phyloP scores from a whole-genome alignment of 2,113 vertebrate genomes.

The Dromas ardeola region DNA sequence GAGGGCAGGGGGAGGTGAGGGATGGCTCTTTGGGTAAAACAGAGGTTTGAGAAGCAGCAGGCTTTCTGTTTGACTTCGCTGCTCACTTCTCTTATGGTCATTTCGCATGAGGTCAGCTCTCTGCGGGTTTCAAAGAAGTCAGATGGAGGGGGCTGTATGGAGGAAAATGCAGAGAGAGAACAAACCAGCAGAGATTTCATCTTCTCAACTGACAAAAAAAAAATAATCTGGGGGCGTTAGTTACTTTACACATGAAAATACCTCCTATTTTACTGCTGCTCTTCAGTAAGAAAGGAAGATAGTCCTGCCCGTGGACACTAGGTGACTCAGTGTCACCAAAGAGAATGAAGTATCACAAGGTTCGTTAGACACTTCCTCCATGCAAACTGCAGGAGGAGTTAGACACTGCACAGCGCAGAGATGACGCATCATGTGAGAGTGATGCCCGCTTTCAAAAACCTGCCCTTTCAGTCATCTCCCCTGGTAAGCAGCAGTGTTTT shows the following conservation, averaged over 20 bases:
- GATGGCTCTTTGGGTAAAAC: background rate
- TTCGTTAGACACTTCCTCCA: background rate
- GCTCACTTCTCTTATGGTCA: background rate
- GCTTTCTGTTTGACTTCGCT: background rate
- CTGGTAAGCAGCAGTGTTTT: background rate
- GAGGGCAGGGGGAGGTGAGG: background rate
- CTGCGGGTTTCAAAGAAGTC: background rate
- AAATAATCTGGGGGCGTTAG: background rate
- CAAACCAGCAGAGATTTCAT: background rate
- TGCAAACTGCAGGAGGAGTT: background rate
- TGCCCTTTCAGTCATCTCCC: fast-evolving
- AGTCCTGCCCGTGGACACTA: fast-evolving
- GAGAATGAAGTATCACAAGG: background rate
- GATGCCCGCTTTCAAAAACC: background rate
- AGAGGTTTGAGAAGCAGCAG: background rate
- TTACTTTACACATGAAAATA: background rate
- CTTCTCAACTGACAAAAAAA: background rate
- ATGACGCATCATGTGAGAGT: background rate
- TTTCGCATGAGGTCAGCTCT: background rate
- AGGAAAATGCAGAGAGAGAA: background rate
- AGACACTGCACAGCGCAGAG: fast-evolving
- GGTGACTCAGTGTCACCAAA: background rate
- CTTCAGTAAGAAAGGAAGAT: background rate
- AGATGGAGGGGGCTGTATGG: background rate
- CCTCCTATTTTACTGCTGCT: background rate